Evolutionary conservation across 1,140 invertebrate species (phyloP), one percentile per base, ranked within the genome.

Genomic region (Pseudomyrmex dendroicus): DNA sequence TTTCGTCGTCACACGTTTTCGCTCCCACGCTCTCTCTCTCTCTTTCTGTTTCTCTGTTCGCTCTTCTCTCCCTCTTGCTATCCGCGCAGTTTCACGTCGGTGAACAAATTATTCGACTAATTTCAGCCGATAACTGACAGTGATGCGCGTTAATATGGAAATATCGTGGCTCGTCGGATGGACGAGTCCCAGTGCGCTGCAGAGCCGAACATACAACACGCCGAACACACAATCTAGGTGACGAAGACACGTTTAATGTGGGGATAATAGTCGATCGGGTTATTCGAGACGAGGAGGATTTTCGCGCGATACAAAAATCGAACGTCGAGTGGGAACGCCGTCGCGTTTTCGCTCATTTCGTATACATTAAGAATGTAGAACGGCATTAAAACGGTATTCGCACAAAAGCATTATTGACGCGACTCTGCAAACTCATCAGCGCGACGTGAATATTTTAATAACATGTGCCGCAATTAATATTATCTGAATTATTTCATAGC

Each of bases 41-140:
- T 7, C 35, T 35, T 5, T 35, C 35, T 25, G 2, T 25, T 25
- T 35, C 35, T 35, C 4, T 35, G 35, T 35, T 5, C 35, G 2
- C 20, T 20, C 44, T 20, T 61, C 12, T 68, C 15, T 52, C 70
- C 20, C 25, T 57, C 9, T 63, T 52, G 50, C 54, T 35, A 70
- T 70, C 52, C 35, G 72, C 22, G 20, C 48, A 15, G 64, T 57
- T 73, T 10, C 78, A 59, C 72, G 56, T 83, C 63, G 48, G 20
- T 52, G 67, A 62, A 59, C 78, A 50, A 62, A 77, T 86, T 87
- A 86, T 87, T 86, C 80, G 73, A 77, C 82, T 86, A 86, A 86
- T 87, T 83, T 74, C 48, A 50, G 35, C 56, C 66, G 63, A 86
- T 86, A 85, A 82, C 66, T 73, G 80, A 87, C 84, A 70, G 82